Base-by-base conservation (phyloP, 2,888 invertebrate genomes). In the Drosophila phalerata region DNA sequence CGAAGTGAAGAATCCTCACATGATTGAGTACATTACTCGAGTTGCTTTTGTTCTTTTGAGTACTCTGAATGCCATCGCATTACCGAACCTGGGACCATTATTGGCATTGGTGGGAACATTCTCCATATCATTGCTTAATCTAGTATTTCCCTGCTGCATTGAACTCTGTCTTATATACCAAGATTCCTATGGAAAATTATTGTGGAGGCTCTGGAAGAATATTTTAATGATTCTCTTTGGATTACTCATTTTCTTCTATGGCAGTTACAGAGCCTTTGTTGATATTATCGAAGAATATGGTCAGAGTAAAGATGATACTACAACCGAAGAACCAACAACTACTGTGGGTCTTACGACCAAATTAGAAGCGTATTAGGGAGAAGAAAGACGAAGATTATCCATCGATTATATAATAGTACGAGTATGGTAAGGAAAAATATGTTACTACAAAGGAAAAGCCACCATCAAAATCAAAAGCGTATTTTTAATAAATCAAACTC, bases 81-180 rank as follows among this genome's bases (percentile, higher is more conserved):
- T 79, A 11, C 71, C 85, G 0, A 60, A 79, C 42, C 34, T 84
- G 28, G 62, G 79, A 5, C 82, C 81, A 1, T 43, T 82, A 0
- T 2, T 84, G 15, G 47, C 64, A 2, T 34, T 84, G 8, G 34
- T 81, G 1, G 83, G 82, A 0, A 58, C 82, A 0, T 56, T 85
- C 6, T 43, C 79, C 45, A 58, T 81, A 9, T 71, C 82, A 3
- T 6, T 81, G 34, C 57, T 84, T 5, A 85, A 82, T 58, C n/a
- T 84, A 2, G 55, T 85, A 22, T 70, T 81, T 5, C 84, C 85
- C 0, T 74, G 74, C 5, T 19, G 40, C 11, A 65, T 81, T 6
- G 79, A 84, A 1, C 34, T 84, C 2, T 81, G 81, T 11, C 58
- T 84, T 19, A 28, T 53, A 3, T 83, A 73, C 55, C 15, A 63